Evolutionary conservation across 2,888 invertebrate genomes (phyloP), one percentile per base, ranked within the genome.

Genomic region (Melanotus villosus): DNA sequence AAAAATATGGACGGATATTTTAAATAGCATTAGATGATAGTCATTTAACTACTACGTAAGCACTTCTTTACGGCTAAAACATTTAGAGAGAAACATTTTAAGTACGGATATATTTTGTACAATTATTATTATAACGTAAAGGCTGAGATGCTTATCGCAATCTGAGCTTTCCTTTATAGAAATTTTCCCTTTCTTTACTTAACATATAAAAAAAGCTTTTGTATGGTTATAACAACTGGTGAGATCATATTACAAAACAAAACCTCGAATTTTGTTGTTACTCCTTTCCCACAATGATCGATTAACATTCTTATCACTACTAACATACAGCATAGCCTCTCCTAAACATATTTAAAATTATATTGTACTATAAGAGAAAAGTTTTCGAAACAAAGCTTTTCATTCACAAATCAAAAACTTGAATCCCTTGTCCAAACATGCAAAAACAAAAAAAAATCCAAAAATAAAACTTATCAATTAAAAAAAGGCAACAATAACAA

Each of bases 11-110:
- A 63, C 63, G 63, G 52, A 63, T 63, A 63, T 50, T 63, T 47
- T 63, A 63, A 63, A n/a, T 63, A 63, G 50, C 52, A 47, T 36
- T 60, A 60, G 34, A 60, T 60, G 60, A 45, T 36, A 60, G 60
- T 60, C 47, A 60, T 60, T 34, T 60, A 23, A n/a, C 34, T 47
- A 32, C 50, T 63, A 63, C 50, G 26, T 47, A 63, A 63, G 63
- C 63, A 60, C 60, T 60, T 54, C 26, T 63, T 26, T 52, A 47
- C 36, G 60, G 50, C 60, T 56, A 56, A 7, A 58, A 26, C 38
- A 56, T 43, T n/a, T n/a, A n/a, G 10, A 43, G 14, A 43, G 10
- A 45, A 12, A 52, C 36, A n/a, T 12, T 43, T 58, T 41, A 38
- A 58, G 58, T 41, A 41, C 58, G 58, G 26, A 38, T 26, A 41